Percentiles rank a stretch among this genome's conserved stretches.
These are phyloP conservation scores for Carassius gibelio DNA, from an alignment of 2,113 vertebrate genomes.

Conservation along the genomic window DNA sequence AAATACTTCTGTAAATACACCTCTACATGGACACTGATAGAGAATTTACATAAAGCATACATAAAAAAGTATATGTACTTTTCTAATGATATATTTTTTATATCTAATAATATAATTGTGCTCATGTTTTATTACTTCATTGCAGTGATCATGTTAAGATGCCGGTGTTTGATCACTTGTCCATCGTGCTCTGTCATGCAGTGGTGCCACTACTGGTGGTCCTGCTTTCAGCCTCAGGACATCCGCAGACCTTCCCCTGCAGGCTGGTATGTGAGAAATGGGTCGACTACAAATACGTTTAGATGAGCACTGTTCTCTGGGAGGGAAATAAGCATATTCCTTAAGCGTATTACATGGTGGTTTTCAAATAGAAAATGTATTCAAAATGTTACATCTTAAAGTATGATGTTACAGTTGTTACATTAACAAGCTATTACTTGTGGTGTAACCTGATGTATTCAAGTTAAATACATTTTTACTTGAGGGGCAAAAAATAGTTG, in stretches of 20 bases:
- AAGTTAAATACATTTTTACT: neutral
- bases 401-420: neutral
- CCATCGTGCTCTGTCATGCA: constrained; percentile 61
- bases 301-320: neutral
- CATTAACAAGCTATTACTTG: neutral
- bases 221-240: constrained; percentile 55
- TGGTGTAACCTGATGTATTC: neutral
- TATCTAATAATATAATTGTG: neutral
- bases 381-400: neutral
- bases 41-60: no score
- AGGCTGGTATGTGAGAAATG: constrained; percentile 66
- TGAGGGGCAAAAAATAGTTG: neutral
- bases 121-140: neutral
- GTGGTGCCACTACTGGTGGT: constrained; percentile 52
- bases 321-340: neutral
- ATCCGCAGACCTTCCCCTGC: constrained; percentile 63
- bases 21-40: neutral
- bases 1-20: neutral
- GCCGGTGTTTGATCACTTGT: constrained; percentile 62
- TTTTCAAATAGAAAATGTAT: neutral
- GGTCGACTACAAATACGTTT: neutral
- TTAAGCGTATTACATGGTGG: neutral
- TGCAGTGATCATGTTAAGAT: constrained; percentile 77
- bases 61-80: no score
- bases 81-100: no score